Evolutionary conservation across 2,113 vertebrate genomes (phyloP).

Genomic region (Copsychus sechellarum): DNA sequence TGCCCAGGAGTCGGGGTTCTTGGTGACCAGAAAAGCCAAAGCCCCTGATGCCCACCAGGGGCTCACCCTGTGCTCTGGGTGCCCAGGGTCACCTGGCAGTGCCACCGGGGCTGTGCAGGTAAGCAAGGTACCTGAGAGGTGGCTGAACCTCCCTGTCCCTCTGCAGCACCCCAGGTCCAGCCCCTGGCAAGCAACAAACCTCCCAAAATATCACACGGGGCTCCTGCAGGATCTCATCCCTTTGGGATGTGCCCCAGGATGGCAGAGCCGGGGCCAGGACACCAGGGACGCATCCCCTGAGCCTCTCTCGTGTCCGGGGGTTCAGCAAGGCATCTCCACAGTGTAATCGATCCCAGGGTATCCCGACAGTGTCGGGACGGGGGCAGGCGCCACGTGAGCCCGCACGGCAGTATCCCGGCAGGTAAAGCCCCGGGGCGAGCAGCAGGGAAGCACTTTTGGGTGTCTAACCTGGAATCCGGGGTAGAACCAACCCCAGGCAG

Average conservation of each 20-base stretch:
- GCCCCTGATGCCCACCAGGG: accelerated
- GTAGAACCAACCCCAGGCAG: background rate
- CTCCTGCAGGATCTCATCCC: accelerated
- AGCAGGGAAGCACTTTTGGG: background rate
- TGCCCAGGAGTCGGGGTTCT: background rate
- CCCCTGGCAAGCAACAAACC: background rate
- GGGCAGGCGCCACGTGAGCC: background rate
- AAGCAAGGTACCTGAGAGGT: background rate
- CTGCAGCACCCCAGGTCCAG: background rate
- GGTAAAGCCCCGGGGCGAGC: background rate
- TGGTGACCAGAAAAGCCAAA: background rate
- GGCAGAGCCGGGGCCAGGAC: accelerated
- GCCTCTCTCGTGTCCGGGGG: accelerated
- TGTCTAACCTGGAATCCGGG: accelerated
- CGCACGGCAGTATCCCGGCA: background rate
- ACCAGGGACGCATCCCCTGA: accelerated
- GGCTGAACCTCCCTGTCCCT: background rate
- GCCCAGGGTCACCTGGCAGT: background rate
- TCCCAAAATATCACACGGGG: accelerated
- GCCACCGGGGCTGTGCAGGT: background rate
- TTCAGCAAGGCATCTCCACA: background rate
- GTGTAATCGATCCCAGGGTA: background rate
- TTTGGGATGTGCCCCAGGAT: background rate
- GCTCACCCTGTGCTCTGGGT: accelerated
- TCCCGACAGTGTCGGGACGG: background rate